Evolutionary conservation across 2,888 invertebrate species (phyloP), one percentile per base, ranked within the genome.

Genomic region (Entomobrya proxima): DNA sequence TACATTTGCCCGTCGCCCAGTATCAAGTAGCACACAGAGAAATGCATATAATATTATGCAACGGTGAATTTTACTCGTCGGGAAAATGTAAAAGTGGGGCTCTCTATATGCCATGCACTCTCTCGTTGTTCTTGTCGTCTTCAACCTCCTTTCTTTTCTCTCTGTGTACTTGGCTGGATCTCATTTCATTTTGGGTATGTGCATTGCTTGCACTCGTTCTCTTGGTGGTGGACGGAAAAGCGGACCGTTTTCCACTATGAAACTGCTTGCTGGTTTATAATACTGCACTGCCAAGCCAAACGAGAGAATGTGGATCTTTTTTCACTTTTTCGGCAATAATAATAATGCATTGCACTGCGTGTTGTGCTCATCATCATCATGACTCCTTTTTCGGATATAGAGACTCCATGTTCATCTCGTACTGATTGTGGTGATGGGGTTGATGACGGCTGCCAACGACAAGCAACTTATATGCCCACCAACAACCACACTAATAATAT

Each of bases 391-490:
- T n/a, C n/a, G n/a, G n/a, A n/a, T n/a, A n/a, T n/a, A n/a, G n/a
- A n/a, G n/a, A 21, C 67, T 30, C 27, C 44, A 44, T 72, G n/a
- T n/a, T 47, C 44, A 61, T 11, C 32, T 15, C 15, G 9, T 11
- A 32, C n/a, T 18, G 47, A n/a, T 13, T 27, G 47, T 27, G n/a
- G 21, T 47, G 72, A 72, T 72, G 72, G 72, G 72, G 72, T 72
- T 72, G 72, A 72, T 72, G 72, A 72, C 72, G 72, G 72, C 72
- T 44, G 72, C 72, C 15, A 72, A 72, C 72, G 72, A 72, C 72
- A 47, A 72, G 47, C 30, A 72, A 67, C 64, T 67, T 67, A 37
- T 67, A 21, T 37, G 37, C 35, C 2, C 37, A n/a, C 37, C 37
- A 37, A 37, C 30, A 21, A 67, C 21, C 7, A 67, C 15, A 44